A percentile compares a stretch with the other conserved stretches of the same genome.
Conservation (phyloP, 1,140 invertebrate genomes). For the Papilio xuthus region DNA sequence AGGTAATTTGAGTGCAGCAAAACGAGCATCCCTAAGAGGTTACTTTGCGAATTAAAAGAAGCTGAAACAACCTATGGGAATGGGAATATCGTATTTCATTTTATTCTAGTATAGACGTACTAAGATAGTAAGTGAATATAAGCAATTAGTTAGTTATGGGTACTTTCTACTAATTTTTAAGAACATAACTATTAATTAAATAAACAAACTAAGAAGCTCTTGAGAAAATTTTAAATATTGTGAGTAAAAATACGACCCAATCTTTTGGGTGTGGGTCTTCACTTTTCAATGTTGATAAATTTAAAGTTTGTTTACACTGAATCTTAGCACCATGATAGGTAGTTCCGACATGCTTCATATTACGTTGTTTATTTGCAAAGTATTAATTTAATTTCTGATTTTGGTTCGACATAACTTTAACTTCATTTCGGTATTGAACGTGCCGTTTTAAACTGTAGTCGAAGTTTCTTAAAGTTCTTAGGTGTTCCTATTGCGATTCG, state of each 20-base stretch:
- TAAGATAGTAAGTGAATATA: background rate
- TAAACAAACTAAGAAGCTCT: too few relatives aligned
- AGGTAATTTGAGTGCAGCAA: conserved; percentile 4
- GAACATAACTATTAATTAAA: too few relatives aligned
- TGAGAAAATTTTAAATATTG: background rate
- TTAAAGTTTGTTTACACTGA: too few relatives aligned
- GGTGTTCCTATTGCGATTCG: conserved; percentile 3
- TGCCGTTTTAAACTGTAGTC: background rate
- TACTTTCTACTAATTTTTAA: too few relatives aligned
- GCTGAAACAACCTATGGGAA: background rate
- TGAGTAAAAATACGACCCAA: too few relatives aligned
- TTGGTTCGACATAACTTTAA: background rate
- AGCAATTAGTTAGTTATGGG: background rate
- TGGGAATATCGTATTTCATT: background rate
- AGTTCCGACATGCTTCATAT: too few relatives aligned
- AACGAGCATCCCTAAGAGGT: conserved; percentile 4
- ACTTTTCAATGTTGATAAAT: too few relatives aligned
- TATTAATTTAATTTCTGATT: conserved; percentile 13
- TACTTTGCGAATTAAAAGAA: conserved; percentile 15
- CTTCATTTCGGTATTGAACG: background rate
- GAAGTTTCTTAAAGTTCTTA: conserved; percentile 7
- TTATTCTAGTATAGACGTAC: background rate
- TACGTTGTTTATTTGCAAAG: background rate
- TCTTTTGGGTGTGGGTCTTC: too few relatives aligned
- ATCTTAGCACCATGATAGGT: too few relatives aligned